phyloP scores from a whole-genome alignment of 1,140 invertebrate species.

The Pristionchus pacificus region DNA sequence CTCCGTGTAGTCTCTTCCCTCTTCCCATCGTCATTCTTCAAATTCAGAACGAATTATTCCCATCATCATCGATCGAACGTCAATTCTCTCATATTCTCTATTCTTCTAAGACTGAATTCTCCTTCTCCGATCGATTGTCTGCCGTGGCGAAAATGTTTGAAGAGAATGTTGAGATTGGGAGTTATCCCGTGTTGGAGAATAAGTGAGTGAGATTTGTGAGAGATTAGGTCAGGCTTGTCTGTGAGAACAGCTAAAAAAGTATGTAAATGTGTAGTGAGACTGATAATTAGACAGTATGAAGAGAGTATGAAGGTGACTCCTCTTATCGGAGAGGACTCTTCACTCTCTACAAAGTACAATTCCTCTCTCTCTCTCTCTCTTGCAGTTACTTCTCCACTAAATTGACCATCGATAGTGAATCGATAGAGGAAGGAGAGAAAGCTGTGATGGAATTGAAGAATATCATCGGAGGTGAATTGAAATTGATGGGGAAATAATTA shows the following conservation, averaged over 20 bases:
- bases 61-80: slow-evolving; percentile 49
- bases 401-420: slow-evolving; percentile 59
- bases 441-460: slow-evolving; percentile 37
- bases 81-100: slow-evolving; percentile 61
- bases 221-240: too few relatives aligned
- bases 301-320: too few relatives aligned
- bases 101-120: slow-evolving; percentile 65
- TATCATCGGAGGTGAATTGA: slow-evolving; percentile 15
- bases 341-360: too few relatives aligned
- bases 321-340: too few relatives aligned
- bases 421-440: slow-evolving; percentile 45
- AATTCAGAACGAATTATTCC: slow-evolving; percentile 43
- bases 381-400: slow-evolving; percentile 62
- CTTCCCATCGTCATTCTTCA: too few relatives aligned
- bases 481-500: too few relatives aligned
- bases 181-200: slow-evolving; percentile 67
- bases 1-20: too few relatives aligned
- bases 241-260: too few relatives aligned
- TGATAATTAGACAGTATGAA: too few relatives aligned
- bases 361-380: too few relatives aligned
- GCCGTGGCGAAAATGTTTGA: slow-evolving; percentile 62
- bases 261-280: too few relatives aligned
- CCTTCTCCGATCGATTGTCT: slow-evolving; percentile 49
- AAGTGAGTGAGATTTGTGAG: slow-evolving; percentile 24
- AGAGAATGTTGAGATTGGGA: slow-evolving; percentile 66